Base-by-base conservation (phyloP, 2,888 invertebrate species). In the Adelphocoris suturalis region DNA sequence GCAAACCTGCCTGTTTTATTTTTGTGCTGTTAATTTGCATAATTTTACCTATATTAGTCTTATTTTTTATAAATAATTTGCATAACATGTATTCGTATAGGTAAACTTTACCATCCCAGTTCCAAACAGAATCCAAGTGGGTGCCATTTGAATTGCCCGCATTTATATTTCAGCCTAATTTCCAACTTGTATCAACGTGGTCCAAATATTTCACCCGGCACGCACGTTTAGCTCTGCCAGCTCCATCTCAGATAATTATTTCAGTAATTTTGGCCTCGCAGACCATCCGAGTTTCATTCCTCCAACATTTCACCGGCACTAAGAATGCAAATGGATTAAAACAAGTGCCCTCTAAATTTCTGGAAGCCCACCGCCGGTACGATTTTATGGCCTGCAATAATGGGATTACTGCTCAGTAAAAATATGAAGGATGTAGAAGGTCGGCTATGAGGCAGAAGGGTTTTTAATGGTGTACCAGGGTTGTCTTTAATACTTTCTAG, bases 371-470 rank as follows among this genome's bases (percentile, higher is more conserved):
- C 68, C 37, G 16, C 13, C 23, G 12, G 68, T 68, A 68, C 0
- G 27, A 68, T 13, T 12, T 68, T 68, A 68, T 19, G 9, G 23
- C 11, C 19, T 9, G n/a, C 19, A 19, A 2, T 68, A 68, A 68
- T 68, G 68, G 68, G 61, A 61, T 61, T 61, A 61, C 61, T 61
- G n/a, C 61, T 19, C 14, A 61, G 61, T 61, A 61, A 68, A 68
- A 68, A n/a, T 68, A 68, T 68, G 19, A 11, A 52, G 52, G 11
- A 0, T 23, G 16, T 5, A n/a, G n/a, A n/a, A 7, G 16, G 14
- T 16, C n/a, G 5, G 57, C 12, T 52, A 16, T 11, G 12, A 11
- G 16, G 57, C 57, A 2, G 23, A 19, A 68, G 23, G 12, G 68
- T 27, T 68, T 68, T 68, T 52, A 52, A 68, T 61, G 61, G 61